Conservation (phyloP, 2,113 vertebrate species). For the Lipotes vexillifer region DNA sequence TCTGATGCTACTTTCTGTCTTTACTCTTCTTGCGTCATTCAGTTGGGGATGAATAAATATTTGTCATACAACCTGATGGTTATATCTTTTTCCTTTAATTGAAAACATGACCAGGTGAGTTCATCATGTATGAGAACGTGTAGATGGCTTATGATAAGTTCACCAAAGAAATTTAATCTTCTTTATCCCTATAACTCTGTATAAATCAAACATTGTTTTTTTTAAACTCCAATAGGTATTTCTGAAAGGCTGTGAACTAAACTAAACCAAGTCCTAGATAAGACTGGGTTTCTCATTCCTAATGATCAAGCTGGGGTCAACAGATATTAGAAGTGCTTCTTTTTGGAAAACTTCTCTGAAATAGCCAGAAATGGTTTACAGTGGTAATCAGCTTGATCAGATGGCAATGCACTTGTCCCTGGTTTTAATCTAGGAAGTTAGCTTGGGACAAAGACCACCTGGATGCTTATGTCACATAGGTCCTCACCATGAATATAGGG, state of each 20-base stretch:
- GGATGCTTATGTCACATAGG: not conserved
- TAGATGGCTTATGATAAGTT: not conserved
- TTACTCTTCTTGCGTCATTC: slow-evolving; percentile 31
- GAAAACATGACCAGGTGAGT: not conserved
- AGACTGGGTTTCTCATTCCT: not conserved
- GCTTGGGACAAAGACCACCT: not conserved
- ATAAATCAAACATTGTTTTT: not conserved
- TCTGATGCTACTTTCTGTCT: slow-evolving; percentile 31
- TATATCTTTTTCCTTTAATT: slow-evolving; percentile 22
- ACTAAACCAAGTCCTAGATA: not conserved
- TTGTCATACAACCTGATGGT: not conserved
- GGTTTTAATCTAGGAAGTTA: not conserved
- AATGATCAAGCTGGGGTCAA: not conserved
- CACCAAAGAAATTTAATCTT: slow-evolving; percentile 21
- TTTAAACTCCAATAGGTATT: not conserved
- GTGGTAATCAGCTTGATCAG: not conserved
- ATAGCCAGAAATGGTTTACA: not conserved
- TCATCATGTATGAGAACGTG: not conserved
- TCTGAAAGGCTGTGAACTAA: slow-evolving; percentile 12
- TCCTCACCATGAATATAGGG: not conserved
- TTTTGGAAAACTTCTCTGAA: slow-evolving; percentile 24
- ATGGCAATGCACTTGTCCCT: not conserved
- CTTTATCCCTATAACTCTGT: not conserved
- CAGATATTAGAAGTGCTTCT: not conserved
- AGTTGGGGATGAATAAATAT: slow-evolving; percentile 21